A percentile compares a stretch with the other conserved stretches of the same genome.
Conservation (phyloP, 2,888 invertebrate genomes). For the Xylocampa areola region DNA sequence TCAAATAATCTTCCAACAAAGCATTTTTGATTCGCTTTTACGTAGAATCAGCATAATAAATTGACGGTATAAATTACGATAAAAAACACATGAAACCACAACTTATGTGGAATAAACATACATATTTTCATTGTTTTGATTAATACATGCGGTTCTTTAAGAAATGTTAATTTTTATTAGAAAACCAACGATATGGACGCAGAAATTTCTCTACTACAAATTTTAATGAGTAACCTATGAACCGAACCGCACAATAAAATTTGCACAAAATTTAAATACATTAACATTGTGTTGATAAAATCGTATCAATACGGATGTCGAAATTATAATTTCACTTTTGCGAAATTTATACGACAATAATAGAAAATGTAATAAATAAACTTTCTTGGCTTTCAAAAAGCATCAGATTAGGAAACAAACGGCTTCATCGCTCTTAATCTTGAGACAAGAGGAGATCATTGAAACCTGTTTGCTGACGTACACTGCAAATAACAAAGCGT, state of each 20-base stretch:
- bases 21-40: conserved; percentile 15
- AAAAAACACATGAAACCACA: conserved; percentile 18
- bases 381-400: conserved; percentile 44
- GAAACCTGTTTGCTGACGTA: conserved; percentile 27
- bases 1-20: conserved; percentile 23
- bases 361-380: conserved; percentile 33
- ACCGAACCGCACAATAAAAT: conserved; percentile 47
- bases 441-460: conserved; percentile 15
- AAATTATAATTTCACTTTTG: conserved; percentile 53
- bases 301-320: conserved; percentile 44
- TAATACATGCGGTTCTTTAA: conserved; percentile 27
- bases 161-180: conserved; percentile 40
- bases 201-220: conserved; percentile 50
- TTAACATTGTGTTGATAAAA: conserved; percentile 48
- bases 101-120: conserved; percentile 20
- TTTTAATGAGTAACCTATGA: conserved; percentile 47
- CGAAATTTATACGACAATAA: conserved; percentile 48
- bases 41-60: conserved; percentile 41
- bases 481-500: conserved; percentile 16
- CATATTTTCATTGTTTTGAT: conserved; percentile 27
- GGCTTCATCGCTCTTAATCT: conserved; percentile 33
- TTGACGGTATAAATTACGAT: conserved; percentile 35
- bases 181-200: conserved; percentile 29
- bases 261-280: conserved; percentile 58
- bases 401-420: conserved; percentile 36